Evolutionary conservation across 35 echinoderm and acorn worm species (phyloP).

Genomic region (Strongylocentrotus purpuratus): DNA sequence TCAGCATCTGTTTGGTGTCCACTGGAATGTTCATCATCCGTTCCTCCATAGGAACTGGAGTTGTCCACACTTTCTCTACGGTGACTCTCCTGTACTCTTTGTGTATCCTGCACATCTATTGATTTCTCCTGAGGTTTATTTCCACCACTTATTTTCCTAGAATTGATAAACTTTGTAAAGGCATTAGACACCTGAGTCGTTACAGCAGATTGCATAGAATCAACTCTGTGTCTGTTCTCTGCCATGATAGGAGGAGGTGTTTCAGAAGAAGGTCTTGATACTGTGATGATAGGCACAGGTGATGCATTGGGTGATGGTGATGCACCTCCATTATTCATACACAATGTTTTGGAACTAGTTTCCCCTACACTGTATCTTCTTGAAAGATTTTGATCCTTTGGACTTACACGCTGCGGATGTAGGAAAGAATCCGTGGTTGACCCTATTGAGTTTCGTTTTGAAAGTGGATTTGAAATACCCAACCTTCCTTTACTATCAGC

Average conservation of each 20-base stretch:
- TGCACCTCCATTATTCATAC: not conserved
- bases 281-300: constrained; percentile 40
- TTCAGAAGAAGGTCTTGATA: not conserved
- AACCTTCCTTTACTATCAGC: not conserved
- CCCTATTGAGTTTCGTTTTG: not conserved
- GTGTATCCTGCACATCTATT: not conserved
- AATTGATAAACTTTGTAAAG: constrained; percentile 58
- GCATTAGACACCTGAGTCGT: constrained; percentile 56
- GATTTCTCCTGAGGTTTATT: not conserved
- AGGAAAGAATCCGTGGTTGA: not conserved
- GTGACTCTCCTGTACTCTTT: constrained; percentile 25
- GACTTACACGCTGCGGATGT: not conserved
- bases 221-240: not conserved
- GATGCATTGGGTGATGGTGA: not conserved
- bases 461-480: not conserved
- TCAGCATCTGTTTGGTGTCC: constrained; percentile 16
- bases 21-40: constrained; percentile 13
- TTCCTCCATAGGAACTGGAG: constrained; percentile 18
- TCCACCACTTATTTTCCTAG: not conserved
- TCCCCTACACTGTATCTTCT: not conserved
- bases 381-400: not conserved
- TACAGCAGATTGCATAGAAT: not conserved
- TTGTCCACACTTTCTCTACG: not conserved
- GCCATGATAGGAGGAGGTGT: not conserved
- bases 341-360: not conserved